A percentile compares a stretch with the other conserved stretches of the same genome.
These are phyloP conservation scores for Tenthredo scrophulariae DNA, from an alignment of 2,888 invertebrate species.

Conservation along the genomic window DNA sequence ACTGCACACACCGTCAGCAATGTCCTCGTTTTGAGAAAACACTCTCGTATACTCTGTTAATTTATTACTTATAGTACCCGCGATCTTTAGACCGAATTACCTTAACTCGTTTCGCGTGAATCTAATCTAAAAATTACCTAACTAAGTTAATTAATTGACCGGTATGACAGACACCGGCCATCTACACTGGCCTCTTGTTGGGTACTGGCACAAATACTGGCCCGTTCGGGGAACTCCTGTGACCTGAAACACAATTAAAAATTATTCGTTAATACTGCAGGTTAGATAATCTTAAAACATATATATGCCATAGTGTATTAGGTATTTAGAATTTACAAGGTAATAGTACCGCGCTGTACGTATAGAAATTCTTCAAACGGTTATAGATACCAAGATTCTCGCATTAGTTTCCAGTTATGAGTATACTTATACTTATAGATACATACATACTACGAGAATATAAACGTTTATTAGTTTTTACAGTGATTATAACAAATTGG, in stretches of 20 bases:
- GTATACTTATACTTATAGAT: not conserved
- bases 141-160: conserved; percentile 70
- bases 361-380: not conserved
- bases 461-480: conserved; percentile 15
- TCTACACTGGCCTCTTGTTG: conserved; percentile 74
- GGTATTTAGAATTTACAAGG: not conserved
- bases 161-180: conserved; percentile 69
- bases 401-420: not conserved
- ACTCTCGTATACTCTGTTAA: not conserved
- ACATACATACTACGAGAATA: not conserved
- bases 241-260: conserved; percentile 71
- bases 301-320: no score
- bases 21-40: not conserved
- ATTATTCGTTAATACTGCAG: not conserved
- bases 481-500: conserved; percentile 29
- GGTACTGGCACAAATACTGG: conserved; percentile 78
- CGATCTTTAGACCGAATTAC: conserved; percentile 19
- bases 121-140: conserved; percentile 64
- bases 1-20: conserved; percentile 9
- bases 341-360: not conserved
- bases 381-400: not conserved
- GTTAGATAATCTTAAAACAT: not conserved
- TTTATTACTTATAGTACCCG: not conserved
- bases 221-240: conserved; percentile 69
- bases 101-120: conserved; percentile 31